Conservation (phyloP, 1,140 invertebrate genomes). For the Procambarus clarkii region DNA sequence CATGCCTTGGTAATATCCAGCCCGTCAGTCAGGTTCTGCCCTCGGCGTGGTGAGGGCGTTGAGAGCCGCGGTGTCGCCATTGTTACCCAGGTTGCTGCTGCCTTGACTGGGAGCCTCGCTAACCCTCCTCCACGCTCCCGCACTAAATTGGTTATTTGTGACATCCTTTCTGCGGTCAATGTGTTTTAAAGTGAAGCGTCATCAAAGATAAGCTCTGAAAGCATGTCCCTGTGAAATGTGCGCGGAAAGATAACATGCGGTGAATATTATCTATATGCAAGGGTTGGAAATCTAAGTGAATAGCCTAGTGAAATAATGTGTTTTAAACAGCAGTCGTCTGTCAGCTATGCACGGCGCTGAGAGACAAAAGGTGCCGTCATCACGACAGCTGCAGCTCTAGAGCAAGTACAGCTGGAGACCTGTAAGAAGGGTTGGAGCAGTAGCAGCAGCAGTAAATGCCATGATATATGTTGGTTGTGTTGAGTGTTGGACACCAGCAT, state of each 20-base stretch:
- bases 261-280: too few species aligned
- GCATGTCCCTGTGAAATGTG: too few species aligned
- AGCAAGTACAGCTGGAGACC: not conserved
- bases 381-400: not conserved
- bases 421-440: not conserved
- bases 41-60: not conserved
- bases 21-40: slow-evolving; percentile 1
- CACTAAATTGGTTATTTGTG: not conserved
- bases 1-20: not conserved
- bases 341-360: not conserved
- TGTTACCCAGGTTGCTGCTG: not conserved
- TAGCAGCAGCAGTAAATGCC: not conserved
- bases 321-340: too few species aligned
- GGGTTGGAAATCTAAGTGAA: too few species aligned
- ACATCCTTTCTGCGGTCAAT: not conserved
- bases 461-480: not conserved
- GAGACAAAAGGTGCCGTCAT: not conserved
- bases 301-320: too few species aligned
- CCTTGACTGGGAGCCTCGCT: not conserved
- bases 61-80: not conserved
- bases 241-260: too few species aligned
- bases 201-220: too few species aligned
- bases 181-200: not conserved
- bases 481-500: not conserved
- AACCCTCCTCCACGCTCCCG: too few species aligned